Conservation (phyloP, 2,113 vertebrate genomes). For the Cryptotis parvus region DNA sequence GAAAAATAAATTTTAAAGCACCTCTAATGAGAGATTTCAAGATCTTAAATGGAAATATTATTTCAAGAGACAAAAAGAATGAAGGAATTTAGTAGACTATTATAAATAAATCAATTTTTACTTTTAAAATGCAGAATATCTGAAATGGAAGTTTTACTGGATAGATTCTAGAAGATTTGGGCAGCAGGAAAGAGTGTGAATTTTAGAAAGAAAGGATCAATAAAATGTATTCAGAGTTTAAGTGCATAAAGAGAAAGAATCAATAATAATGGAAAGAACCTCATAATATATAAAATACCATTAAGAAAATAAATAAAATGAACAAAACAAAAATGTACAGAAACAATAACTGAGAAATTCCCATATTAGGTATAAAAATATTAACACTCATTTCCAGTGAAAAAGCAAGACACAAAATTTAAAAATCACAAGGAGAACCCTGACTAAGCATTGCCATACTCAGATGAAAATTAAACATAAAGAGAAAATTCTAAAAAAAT, state of each 20-base stretch:
- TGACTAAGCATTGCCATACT: neutral
- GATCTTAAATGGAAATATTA: slow-evolving; percentile 1
- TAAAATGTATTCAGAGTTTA: neutral
- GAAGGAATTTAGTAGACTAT: neutral
- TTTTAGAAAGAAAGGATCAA: neutral
- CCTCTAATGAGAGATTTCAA: neutral
- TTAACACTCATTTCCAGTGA: neutral
- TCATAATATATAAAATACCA: neutral
- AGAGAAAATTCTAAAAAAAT: neutral
- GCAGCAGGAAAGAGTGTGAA: neutral
- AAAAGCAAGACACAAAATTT: neutral
- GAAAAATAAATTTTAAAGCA: neutral
- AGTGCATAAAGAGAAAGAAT: neutral
- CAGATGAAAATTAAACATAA: neutral
- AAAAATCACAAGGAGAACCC: neutral
- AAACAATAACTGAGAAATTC: slow-evolving; percentile 43
- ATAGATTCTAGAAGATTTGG: neutral
- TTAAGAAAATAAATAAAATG: slow-evolving; percentile 21
- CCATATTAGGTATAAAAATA: neutral
- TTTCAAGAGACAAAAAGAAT: neutral
- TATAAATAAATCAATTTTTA: neutral
- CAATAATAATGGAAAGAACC: neutral
- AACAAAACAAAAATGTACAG: neutral
- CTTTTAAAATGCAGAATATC: neutral
- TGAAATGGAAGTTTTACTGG: neutral